Percentiles rank a stretch among this genome's conserved stretches.
phyloP scores from a whole-genome alignment of 2,113 vertebrate genomes.

The Pseudonaja textilis region DNA sequence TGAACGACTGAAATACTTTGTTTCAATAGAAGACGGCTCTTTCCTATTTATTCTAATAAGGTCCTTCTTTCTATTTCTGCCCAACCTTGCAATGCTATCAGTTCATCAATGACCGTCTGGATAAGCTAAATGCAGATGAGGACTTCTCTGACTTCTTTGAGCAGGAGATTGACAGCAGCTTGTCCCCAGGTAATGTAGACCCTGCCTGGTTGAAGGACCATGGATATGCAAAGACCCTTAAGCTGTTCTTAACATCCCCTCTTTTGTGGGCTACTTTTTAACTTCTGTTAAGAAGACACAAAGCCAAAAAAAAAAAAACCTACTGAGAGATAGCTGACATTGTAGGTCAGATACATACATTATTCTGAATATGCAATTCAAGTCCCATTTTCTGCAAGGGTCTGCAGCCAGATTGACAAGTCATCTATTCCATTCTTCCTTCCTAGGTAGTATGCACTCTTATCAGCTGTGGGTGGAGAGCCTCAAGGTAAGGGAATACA shows the following conservation, averaged over 20 bases:
- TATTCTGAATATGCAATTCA: neutral
- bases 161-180: constrained; percentile 76
- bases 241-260: neutral
- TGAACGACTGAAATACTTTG: neutral
- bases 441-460: constrained; percentile 72
- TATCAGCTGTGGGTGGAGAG: constrained; percentile 84
- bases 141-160: constrained; percentile 85
- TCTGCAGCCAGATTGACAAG: neutral
- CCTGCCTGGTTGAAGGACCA: neutral
- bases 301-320: no score
- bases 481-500: constrained; percentile 74
- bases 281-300: neutral
- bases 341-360: neutral
- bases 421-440: neutral
- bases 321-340: neutral
- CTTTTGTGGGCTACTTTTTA: neutral
- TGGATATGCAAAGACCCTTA: neutral
- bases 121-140: constrained; percentile 77
- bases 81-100: constrained; percentile 39
- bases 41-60: neutral
- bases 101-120: constrained; percentile 84
- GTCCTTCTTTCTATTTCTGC: neutral
- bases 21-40: neutral
- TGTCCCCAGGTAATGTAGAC: constrained; percentile 22
- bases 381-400: neutral